A percentile compares a stretch with the other conserved stretches of the same genome.
These are phyloP conservation scores for Drosophila dunni DNA, from an alignment of 1,140 invertebrate species.

Conservation along the genomic window DNA sequence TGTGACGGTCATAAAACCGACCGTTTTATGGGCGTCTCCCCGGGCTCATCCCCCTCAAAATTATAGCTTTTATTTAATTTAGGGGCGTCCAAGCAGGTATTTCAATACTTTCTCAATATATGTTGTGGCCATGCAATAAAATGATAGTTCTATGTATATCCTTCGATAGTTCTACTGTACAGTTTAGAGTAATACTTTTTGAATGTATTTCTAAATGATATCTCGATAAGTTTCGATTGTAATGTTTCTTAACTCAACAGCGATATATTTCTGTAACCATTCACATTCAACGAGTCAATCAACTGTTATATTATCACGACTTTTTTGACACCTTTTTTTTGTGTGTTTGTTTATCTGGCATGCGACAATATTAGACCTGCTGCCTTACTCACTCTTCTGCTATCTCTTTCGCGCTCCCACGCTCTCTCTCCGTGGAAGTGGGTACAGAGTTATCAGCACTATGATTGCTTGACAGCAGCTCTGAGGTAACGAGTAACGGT, in stretches of 20 bases:
- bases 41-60: not conserved
- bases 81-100: not conserved
- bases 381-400: not conserved
- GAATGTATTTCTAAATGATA: not conserved
- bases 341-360: constrained; percentile 45
- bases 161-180: not conserved
- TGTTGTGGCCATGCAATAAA: not conserved
- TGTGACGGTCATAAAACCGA: constrained; percentile 41
- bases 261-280: not conserved
- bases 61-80: constrained; percentile 5
- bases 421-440: constrained; percentile 12
- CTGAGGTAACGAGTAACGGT: constrained; percentile 26
- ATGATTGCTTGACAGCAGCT: constrained; percentile 40
- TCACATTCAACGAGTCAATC: constrained; percentile 1
- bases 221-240: constrained; percentile 2
- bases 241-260: not conserved
- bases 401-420: constrained; percentile 9
- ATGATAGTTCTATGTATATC: not conserved
- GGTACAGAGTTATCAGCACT: constrained; percentile 58
- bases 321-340: constrained; percentile 41
- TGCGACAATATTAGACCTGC: constrained; percentile 41
- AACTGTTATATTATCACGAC: constrained; percentile 36
- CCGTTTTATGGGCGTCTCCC: constrained; percentile 42
- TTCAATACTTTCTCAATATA: constrained; percentile 9
- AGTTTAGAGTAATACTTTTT: constrained; percentile 1